A percentile compares a stretch with the other conserved stretches of the same genome.
Conservation (phyloP, 2,888 invertebrate species). For the Crossocerus cetratus region DNA sequence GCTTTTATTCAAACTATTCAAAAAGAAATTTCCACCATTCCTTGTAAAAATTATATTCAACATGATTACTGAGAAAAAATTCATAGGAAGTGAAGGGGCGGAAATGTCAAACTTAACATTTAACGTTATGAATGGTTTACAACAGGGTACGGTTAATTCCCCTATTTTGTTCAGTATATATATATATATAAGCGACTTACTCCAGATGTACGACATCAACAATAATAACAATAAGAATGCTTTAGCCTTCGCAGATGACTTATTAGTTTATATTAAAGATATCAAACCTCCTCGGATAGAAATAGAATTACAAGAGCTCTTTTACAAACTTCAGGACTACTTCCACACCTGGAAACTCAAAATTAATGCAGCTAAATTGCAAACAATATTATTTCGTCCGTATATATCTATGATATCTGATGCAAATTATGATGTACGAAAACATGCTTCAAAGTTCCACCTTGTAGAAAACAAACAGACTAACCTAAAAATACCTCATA, state of each 20-base stretch:
- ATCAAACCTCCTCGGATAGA: constrained; percentile 3
- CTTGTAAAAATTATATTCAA: constrained; percentile 7
- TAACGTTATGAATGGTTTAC: constrained; percentile 10
- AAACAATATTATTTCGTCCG: constrained; percentile 28
- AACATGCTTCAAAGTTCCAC: not conserved
- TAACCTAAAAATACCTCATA: not conserved
- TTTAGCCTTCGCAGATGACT: constrained; percentile 32
- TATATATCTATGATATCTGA: not conserved
- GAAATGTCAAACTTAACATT: not conserved
- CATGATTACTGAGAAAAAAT: constrained; percentile 1
- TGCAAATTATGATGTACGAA: constrained; percentile 8
- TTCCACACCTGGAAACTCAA: constrained; percentile 28
- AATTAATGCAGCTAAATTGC: constrained; percentile 25
- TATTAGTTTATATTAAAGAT: constrained; percentile 14
- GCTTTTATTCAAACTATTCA: not conserved
- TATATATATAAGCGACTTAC: constrained; percentile 18
- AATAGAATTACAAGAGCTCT: constrained; percentile 2
- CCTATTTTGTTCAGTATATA: constrained; percentile 15
- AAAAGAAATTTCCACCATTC: constrained; percentile 42
- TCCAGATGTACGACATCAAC: constrained; percentile 7
- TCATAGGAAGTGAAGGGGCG: not conserved
- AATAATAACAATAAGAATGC: not conserved
- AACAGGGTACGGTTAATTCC: constrained; percentile 20
- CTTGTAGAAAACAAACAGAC: not conserved
- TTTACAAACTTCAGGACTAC: constrained; percentile 19